phyloP scores from a whole-genome alignment of 2,797 vertebrate genomes.

The Australoheros facetus region DNA sequence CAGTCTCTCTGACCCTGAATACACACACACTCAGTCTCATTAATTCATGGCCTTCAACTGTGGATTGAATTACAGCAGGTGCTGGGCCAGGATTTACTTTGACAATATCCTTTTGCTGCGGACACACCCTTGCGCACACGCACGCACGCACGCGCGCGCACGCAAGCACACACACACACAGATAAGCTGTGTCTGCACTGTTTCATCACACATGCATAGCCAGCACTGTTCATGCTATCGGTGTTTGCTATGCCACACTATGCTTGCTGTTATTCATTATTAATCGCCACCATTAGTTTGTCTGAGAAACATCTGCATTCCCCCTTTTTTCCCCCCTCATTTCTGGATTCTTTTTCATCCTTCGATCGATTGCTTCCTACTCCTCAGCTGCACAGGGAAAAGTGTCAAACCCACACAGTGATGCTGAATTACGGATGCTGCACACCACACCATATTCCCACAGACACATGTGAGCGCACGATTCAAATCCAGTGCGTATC shows the following conservation, averaged over 20 bases:
- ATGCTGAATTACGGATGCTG: constrained; percentile 7
- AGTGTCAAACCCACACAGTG: constrained; percentile 7
- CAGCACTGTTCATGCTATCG: neutral
- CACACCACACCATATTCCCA: constrained; percentile 23
- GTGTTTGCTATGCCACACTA: constrained; percentile 23
- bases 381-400: constrained; percentile 8
- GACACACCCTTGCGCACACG: constrained; percentile 2
- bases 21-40: constrained; percentile 46
- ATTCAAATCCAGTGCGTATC: constrained; percentile 34
- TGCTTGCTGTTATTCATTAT: constrained; percentile 41
- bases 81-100: constrained; percentile 48
- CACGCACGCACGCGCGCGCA: neutral
- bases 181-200: constrained; percentile 33
- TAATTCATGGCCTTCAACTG: constrained; percentile 76
- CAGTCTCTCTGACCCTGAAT: constrained; percentile 51
- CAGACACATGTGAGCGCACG: constrained; percentile 27
- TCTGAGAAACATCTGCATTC: constrained; percentile 38
- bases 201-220: constrained; percentile 34
- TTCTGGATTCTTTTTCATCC: constrained; percentile 20
- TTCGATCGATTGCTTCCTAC: constrained; percentile 9
- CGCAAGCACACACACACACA: constrained; percentile 10
- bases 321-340: neutral
- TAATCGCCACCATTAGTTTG: constrained; percentile 33
- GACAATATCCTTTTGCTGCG: constrained; percentile 35
- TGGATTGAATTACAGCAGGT: constrained; percentile 67